These are phyloP conservation scores for Pristionchus arcanus DNA, from an alignment of 2,888 invertebrate genomes.

Conservation along the genomic window DNA sequence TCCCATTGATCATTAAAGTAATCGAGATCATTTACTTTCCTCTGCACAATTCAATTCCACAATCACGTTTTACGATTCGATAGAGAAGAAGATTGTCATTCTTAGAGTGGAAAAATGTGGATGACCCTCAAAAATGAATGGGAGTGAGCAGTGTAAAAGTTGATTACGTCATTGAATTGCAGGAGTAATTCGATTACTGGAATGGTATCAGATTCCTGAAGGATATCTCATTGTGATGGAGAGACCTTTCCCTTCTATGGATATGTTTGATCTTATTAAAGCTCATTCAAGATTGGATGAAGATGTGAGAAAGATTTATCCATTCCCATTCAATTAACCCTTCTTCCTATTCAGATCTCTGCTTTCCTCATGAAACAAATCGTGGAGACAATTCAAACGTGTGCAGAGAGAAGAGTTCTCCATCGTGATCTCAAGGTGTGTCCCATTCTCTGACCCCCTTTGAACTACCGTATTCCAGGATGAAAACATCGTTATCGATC, in stretches of 20 bases:
- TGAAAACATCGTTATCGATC: slow-evolving; percentile 76
- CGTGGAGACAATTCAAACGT: slow-evolving; percentile 71
- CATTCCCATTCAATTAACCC: background rate
- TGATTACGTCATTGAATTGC: background rate
- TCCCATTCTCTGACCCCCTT: background rate
- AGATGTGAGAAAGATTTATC: slow-evolving; percentile 57
- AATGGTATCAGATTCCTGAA: slow-evolving; percentile 78
- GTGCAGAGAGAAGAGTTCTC: slow-evolving; percentile 71
- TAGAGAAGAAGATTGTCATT: background rate
- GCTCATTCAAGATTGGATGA: slow-evolving; percentile 71
- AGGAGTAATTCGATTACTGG: slow-evolving; percentile 75
- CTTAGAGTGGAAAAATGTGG: background rate
- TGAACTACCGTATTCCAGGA: slow-evolving; percentile 63
- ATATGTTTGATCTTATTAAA: slow-evolving; percentile 77
- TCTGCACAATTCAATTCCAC: background rate
- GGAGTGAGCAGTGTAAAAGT: background rate
- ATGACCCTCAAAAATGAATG: slow-evolving; percentile 29
- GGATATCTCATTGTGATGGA: slow-evolving; percentile 78
- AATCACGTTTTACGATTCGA: slow-evolving; percentile 26
- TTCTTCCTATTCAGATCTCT: slow-evolving; percentile 65
- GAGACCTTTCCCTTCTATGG: slow-evolving; percentile 75
- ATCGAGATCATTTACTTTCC: slow-evolving; percentile 28
- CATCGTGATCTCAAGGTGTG: slow-evolving; percentile 77
- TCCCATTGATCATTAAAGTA: slow-evolving; percentile 37
- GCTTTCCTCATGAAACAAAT: slow-evolving; percentile 76